Conservation (phyloP, 2,113 vertebrate species). For the Siphamia tubifer region DNA sequence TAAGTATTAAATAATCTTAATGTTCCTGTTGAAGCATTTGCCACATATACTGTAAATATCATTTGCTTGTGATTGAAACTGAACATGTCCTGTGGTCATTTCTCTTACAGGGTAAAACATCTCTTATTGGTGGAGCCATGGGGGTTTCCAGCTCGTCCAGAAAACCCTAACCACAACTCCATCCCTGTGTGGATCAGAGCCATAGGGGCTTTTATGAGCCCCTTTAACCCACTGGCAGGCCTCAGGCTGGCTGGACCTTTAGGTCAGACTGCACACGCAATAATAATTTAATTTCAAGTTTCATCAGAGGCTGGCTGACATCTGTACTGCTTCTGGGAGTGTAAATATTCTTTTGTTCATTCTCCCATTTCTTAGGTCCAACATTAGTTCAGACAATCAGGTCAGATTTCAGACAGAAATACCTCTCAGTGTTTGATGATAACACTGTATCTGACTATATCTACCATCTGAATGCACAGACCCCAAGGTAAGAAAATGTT, state of each 20-base stretch:
- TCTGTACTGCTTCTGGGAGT: too few relatives aligned
- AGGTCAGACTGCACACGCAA: constrained; percentile 74
- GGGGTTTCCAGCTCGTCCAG: constrained; percentile 92
- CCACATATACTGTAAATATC: background rate
- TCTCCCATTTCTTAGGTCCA: constrained; percentile 77
- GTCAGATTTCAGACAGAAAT: constrained; percentile 95
- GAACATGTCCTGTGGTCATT: background rate
- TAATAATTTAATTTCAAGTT: too few relatives aligned
- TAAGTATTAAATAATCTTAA: too few relatives aligned
- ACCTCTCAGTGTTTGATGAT: constrained; percentile 88
- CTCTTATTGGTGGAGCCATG: constrained; percentile 95
- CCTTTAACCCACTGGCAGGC: constrained; percentile 93
- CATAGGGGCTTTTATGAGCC: constrained; percentile 88
- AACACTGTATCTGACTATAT: constrained; percentile 94
- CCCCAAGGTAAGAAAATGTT: constrained; percentile 83
- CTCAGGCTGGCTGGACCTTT: constrained; percentile 93
- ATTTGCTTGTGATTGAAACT: background rate
- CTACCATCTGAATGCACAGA: constrained; percentile 94
- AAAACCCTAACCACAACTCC: constrained; percentile 82
- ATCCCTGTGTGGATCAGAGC: constrained; percentile 95
- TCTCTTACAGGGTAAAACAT: constrained; percentile 84
- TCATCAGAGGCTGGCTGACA: too few relatives aligned
- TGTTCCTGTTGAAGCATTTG: constrained; percentile 71
- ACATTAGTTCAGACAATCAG: constrained; percentile 89
- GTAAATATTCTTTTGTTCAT: background rate